phyloP scores from a whole-genome alignment of 2,888 invertebrate genomes.

The Oligia strigilis region DNA sequence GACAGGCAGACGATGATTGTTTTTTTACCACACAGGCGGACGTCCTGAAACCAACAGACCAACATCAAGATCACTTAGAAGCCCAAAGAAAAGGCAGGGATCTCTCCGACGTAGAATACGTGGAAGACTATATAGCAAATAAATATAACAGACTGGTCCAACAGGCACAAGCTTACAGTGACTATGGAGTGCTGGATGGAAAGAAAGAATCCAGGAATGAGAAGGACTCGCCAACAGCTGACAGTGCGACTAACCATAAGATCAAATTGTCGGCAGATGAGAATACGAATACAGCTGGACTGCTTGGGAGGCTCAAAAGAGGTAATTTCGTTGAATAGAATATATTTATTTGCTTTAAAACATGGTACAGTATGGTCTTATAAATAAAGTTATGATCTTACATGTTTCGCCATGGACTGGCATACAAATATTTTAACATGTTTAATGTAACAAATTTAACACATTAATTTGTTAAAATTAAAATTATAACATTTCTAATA shows the following conservation, averaged over 20 bases:
- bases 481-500: too few species aligned
- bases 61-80: slow-evolving; percentile 48
- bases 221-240: slow-evolving; percentile 61
- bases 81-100: slow-evolving; percentile 60
- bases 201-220: slow-evolving; percentile 74
- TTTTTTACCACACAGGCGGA: slow-evolving; percentile 5
- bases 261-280: slow-evolving; percentile 61
- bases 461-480: too few species aligned
- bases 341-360: too few species aligned
- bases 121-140: slow-evolving; percentile 78
- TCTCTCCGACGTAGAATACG: slow-evolving; percentile 77
- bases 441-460: too few species aligned
- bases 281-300: slow-evolving; percentile 43
- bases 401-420: too few species aligned
- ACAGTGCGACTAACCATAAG: slow-evolving; percentile 58
- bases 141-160: slow-evolving; percentile 76
- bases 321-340: slow-evolving; percentile 48
- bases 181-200: slow-evolving; percentile 82
- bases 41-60: slow-evolving; percentile 49
- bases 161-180: slow-evolving; percentile 86
- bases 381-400: too few species aligned
- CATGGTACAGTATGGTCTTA: too few species aligned
- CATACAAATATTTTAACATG: too few species aligned
- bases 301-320: slow-evolving; percentile 65
- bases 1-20: not conserved